Conservation (phyloP, 1,140 invertebrate species). For the Sminthurinus signatus region DNA sequence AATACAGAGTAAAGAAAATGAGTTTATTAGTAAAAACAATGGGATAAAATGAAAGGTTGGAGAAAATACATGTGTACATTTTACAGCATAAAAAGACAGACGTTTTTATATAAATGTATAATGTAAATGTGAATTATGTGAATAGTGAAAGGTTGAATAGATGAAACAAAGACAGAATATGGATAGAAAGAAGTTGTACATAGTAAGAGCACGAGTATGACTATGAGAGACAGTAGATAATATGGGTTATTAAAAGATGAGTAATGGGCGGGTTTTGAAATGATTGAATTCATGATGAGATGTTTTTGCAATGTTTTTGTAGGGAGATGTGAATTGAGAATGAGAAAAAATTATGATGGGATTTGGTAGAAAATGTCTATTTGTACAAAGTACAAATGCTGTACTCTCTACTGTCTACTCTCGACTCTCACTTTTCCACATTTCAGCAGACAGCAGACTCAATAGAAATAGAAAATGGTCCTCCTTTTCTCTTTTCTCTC, state of each 20-base stretch:
- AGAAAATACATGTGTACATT: neutral
- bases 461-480: neutral
- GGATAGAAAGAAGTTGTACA: neutral
- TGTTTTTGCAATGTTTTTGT: conserved; percentile 1
- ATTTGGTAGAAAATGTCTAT: conserved; percentile 30
- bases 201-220: neutral
- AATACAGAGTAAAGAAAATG: too few species aligned
- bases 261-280: conserved; percentile 6
- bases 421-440: neutral
- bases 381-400: conserved; percentile 22
- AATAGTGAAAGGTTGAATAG: neutral
- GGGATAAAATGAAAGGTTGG: too few species aligned
- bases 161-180: neutral
- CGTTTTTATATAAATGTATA: neutral
- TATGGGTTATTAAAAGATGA: conserved; percentile 18
- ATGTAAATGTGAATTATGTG: neutral
- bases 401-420: neutral
- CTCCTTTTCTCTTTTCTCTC: too few species aligned
- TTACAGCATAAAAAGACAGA: neutral
- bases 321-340: conserved; percentile 28
- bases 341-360: conserved; percentile 16
- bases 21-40: too few species aligned
- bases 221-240: conserved; percentile 6
- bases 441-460: neutral
- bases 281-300: conserved; percentile 19